Conservation (phyloP, 2,797 vertebrate genomes). For the Melanogrammus aeglefinus region DNA sequence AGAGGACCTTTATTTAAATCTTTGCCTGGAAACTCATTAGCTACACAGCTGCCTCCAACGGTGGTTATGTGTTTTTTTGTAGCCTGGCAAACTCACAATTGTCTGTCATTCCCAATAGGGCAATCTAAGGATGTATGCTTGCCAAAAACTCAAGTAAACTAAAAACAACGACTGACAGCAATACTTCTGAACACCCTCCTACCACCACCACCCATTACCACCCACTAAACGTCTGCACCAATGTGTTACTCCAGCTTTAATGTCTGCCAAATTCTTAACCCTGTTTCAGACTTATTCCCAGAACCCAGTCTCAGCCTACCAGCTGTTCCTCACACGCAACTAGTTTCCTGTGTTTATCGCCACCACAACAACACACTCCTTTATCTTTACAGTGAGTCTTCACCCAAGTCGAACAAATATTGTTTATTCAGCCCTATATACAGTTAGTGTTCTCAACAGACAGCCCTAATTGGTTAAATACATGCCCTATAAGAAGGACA, state of each 20-base stretch:
- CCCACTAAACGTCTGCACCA: background rate
- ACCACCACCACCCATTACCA: background rate
- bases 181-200: background rate
- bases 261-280: constrained; percentile 2
- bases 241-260: background rate
- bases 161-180: background rate
- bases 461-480: background rate
- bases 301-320: constrained; percentile 4
- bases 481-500: background rate
- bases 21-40: background rate
- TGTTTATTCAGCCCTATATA: background rate
- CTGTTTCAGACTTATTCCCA: background rate
- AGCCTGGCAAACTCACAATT: background rate
- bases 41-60: background rate
- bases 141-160: background rate
- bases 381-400: background rate
- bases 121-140: background rate
- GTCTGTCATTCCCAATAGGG: background rate
- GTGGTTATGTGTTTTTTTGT: background rate
- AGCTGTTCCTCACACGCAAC: background rate
- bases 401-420: background rate
- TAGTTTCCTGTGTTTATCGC: constrained; percentile 7
- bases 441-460: background rate
- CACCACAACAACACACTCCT: background rate
- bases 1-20: background rate